Evolutionary conservation across 2,888 invertebrate genomes (phyloP).

Genomic region (Arge pagana): DNA sequence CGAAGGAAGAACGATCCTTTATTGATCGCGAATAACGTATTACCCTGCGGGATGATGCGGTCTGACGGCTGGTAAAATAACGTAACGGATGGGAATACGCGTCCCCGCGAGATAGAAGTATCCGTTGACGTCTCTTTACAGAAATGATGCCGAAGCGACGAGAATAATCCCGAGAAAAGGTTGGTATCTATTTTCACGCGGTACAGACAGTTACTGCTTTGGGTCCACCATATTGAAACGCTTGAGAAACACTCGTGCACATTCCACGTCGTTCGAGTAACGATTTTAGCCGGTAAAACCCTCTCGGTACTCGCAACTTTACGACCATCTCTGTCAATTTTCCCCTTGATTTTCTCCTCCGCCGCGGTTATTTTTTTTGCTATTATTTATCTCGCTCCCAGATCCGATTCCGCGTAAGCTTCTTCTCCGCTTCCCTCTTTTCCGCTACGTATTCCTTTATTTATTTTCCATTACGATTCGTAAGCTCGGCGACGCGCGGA

Average conservation of each 20-base stretch:
- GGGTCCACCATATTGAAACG: conserved; percentile 54
- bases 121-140: no score
- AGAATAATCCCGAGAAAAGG: conserved; percentile 1
- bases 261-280: conserved; percentile 55
- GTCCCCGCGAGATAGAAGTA: no score
- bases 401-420: not conserved
- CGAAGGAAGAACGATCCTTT: no score
- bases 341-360: conserved; percentile 7
- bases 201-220: no score
- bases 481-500: not conserved
- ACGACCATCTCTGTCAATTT: conserved; percentile 5
- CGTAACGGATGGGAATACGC: no score
- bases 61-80: no score
- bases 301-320: conserved; percentile 1
- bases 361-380: not conserved
- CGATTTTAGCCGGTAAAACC: conserved; percentile 25
- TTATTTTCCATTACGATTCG: conserved; percentile 6
- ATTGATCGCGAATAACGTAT: no score
- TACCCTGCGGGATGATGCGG: no score
- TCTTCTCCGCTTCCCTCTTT: not conserved
- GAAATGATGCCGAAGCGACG: no score
- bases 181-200: conserved; percentile 50
- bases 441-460: not conserved
- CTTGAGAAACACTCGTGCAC: conserved; percentile 57
- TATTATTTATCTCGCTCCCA: not conserved